A percentile compares a stretch with the other conserved stretches of the same genome.
These are phyloP conservation scores for Gastracanthus pulcherrimus DNA, from an alignment of 2,888 invertebrate species.

Conservation along the genomic window DNA sequence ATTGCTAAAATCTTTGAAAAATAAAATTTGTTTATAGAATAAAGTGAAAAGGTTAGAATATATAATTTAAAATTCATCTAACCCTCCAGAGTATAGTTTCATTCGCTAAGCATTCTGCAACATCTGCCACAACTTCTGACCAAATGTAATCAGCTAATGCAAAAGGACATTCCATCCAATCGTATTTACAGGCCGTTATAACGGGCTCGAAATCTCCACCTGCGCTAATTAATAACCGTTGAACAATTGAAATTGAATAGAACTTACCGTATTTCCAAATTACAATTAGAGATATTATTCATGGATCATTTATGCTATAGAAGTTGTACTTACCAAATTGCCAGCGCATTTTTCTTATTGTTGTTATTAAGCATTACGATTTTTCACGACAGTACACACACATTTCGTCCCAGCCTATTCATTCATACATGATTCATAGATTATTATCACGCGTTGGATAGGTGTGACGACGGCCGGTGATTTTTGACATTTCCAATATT, in stretches of 20 bases:
- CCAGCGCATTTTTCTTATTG: slow-evolving; percentile 66
- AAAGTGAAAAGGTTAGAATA: not conserved
- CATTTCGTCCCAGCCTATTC: not conserved
- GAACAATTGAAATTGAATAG: not conserved
- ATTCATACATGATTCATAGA: too few relatives aligned
- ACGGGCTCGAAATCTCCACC: slow-evolving; percentile 72
- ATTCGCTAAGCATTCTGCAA: slow-evolving; percentile 68
- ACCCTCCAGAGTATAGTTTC: slow-evolving; percentile 69
- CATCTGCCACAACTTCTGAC: slow-evolving; percentile 73
- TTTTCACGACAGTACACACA: slow-evolving; percentile 21
- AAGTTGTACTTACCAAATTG: slow-evolving; percentile 65
- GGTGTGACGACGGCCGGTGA: not conserved
- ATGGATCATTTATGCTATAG: not conserved
- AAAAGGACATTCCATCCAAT: slow-evolving; percentile 69
- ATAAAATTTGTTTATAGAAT: not conserved
- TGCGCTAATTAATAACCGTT: slow-evolving; percentile 45
- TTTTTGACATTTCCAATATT: slow-evolving; percentile 4
- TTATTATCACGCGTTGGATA: too few relatives aligned
- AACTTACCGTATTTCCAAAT: too few relatives aligned
- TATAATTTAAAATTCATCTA: slow-evolving; percentile 46
- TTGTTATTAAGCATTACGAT: slow-evolving; percentile 28
- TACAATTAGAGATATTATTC: too few relatives aligned
- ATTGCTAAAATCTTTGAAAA: slow-evolving; percentile 63
- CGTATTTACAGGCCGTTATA: slow-evolving; percentile 65
- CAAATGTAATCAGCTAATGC: slow-evolving; percentile 70